Evolutionary conservation across 2,888 invertebrate genomes (phyloP), one percentile per base, ranked within the genome.

Genomic region (Brenthis hecate): DNA sequence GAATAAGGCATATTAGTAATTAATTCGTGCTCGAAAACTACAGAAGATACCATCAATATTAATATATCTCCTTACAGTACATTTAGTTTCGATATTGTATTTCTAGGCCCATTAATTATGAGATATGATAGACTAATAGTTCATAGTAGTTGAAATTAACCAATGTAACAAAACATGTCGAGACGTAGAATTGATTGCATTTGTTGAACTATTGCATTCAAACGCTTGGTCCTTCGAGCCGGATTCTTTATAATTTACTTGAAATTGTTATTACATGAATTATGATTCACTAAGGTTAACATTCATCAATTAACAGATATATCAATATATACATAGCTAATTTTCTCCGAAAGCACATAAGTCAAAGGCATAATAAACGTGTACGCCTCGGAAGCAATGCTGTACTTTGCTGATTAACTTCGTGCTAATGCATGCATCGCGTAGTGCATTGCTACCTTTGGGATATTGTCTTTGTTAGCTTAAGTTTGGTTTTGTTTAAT

Each of bases 381-480:
- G 6, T 36, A 66, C 60, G 70, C 68, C 74, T 70, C 71, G 63
- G 56, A 73, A 75, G 72, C 57, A 55, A 65, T 58, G 67, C 68
- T 65, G 65, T 67, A 56, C 67, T 70, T 68, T 65, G 55, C 73
- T 75, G 74, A 76, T 75, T 74, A 77, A 71, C 70, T 72, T 70
- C 69, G 60, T 68, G 64, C 73, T 78, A 77, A 78, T 76, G 75
- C 76, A 77, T 69, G 75, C 70, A 73, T 74, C 73, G 70, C 74
- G 66, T 65, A 54, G 65, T 51, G 60, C 69, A 70, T 70, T 67
- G 68, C 68, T 71, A 65, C 74, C 71, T 72, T 56, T 65, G 75
- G 76, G 76, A 76, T 69, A 63, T 28, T 65, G 68, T 62, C 70
- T 68, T 68, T 63, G 67, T 68, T 68, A 67, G 68, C 60, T 71